Evolutionary conservation across 2,888 invertebrate genomes (phyloP).

Genomic region (Tanypteryx hageni): DNA sequence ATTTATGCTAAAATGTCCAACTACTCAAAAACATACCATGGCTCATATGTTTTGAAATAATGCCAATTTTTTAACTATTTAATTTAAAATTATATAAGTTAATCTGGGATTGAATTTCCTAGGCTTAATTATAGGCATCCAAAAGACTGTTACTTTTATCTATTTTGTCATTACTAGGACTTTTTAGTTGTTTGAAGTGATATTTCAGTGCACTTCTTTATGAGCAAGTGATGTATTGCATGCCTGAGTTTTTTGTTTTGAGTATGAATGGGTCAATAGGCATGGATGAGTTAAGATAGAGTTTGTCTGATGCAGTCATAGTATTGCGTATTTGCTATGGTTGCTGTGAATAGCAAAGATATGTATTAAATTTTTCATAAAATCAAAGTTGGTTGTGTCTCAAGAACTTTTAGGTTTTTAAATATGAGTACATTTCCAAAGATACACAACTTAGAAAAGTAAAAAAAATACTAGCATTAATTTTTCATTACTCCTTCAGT

Average conservation of each 20-base stretch:
- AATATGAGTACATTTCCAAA: constrained; percentile 59
- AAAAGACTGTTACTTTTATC: constrained; percentile 64
- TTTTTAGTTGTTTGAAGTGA: constrained; percentile 54
- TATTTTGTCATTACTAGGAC: constrained; percentile 43
- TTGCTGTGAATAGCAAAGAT: constrained; percentile 18
- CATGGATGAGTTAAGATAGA: constrained; percentile 32
- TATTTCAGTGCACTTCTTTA: constrained; percentile 53
- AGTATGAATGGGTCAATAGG: background rate
- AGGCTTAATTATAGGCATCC: constrained; percentile 57
- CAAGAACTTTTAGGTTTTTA: constrained; percentile 41
- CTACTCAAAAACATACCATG: constrained; percentile 36
- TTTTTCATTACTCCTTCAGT: constrained; percentile 55
- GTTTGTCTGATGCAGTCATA: constrained; percentile 35
- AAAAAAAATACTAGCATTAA: constrained; percentile 29
- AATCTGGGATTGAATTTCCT: constrained; percentile 44
- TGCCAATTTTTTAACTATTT: constrained; percentile 59
- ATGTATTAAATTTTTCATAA: constrained; percentile 27
- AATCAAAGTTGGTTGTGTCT: constrained; percentile 60
- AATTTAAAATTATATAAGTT: constrained; percentile 60
- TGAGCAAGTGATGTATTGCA: constrained; percentile 34
- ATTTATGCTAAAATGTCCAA: constrained; percentile 48
- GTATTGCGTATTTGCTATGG: constrained; percentile 36
- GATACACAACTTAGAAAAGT: constrained; percentile 56
- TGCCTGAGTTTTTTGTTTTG: constrained; percentile 23
- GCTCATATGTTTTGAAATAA: constrained; percentile 51